Evolutionary conservation across 1,140 invertebrate genomes (phyloP).

Genomic region (Anastatus disparis): DNA sequence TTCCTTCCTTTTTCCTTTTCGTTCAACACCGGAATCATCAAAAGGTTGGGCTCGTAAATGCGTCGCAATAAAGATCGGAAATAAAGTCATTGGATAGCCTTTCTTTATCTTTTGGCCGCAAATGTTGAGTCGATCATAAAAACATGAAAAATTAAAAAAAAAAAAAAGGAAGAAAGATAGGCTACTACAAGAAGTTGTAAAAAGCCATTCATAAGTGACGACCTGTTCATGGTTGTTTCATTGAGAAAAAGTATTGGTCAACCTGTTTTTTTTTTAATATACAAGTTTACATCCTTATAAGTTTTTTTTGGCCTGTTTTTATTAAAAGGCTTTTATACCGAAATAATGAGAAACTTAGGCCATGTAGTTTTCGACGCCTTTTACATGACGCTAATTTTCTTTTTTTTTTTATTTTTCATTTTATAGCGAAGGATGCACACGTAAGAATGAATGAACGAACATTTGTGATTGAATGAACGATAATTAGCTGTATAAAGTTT

Average conservation of each 20-base stretch:
- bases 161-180: slow-evolving; percentile 24
- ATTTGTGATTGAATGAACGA: slow-evolving; percentile 23
- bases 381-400: not conserved
- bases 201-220: slow-evolving; percentile 54
- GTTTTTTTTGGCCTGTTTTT: not conserved
- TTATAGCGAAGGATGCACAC: not conserved
- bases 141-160: not conserved
- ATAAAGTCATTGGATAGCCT: slow-evolving; percentile 47
- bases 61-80: slow-evolving; percentile 49
- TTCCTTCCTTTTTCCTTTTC: slow-evolving; percentile 11
- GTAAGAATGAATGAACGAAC: not conserved
- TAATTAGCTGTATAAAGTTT: no score
- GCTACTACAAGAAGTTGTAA: slow-evolving; percentile 46
- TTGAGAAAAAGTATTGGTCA: not conserved
- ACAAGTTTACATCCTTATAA: not conserved
- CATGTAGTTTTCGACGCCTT: not conserved
- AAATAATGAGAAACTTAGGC: not conserved
- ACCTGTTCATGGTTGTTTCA: not conserved
- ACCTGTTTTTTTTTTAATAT: slow-evolving; percentile 1
- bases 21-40: not conserved
- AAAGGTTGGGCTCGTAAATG: slow-evolving; percentile 19
- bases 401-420: slow-evolving; percentile 13
- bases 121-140: no score
- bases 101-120: slow-evolving; percentile 9
- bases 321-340: not conserved